Evolutionary conservation across 2,888 invertebrate genomes (phyloP).

Genomic region (Andrena camellia): DNA sequence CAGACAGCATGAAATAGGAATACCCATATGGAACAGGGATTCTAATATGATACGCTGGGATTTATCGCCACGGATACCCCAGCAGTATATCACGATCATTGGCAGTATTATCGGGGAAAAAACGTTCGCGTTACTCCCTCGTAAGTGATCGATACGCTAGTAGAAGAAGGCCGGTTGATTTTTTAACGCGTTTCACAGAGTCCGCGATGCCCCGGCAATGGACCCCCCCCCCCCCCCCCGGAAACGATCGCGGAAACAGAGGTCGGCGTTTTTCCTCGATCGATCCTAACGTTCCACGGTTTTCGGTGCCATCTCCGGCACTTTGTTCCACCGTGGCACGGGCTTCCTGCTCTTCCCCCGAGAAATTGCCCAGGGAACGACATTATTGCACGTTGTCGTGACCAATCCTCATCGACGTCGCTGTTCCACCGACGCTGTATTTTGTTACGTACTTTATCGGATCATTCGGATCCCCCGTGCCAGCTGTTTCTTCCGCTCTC

Average conservation of each 20-base stretch:
- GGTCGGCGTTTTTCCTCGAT: not conserved
- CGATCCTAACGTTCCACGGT: constrained; percentile 33
- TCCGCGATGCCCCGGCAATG: not conserved
- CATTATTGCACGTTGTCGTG: constrained; percentile 73
- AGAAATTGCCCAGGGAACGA: constrained; percentile 67
- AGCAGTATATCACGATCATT: constrained; percentile 52
- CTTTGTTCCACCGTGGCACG: constrained; percentile 55
- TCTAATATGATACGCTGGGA: constrained; percentile 61
- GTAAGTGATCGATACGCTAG: constrained; percentile 35
- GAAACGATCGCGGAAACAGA: constrained; percentile 13
- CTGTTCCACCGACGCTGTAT: constrained; percentile 55
- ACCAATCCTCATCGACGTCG: constrained; percentile 68
- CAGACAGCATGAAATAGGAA: constrained; percentile 59
- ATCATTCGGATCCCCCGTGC: constrained; percentile 60
- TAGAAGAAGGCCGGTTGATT: not conserved
- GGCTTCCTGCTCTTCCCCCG: constrained; percentile 46
- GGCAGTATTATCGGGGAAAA: constrained; percentile 45
- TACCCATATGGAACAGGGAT: constrained; percentile 46
- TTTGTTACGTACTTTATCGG: constrained; percentile 72
- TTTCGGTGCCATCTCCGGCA: constrained; percentile 57
- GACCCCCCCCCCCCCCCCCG: too few species aligned
- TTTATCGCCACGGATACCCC: constrained; percentile 54
- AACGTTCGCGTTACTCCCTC: constrained; percentile 16
- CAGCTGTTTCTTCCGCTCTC: constrained; percentile 26
- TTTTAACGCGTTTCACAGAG: not conserved